Base-by-base conservation (phyloP, 1,140 invertebrate species). In the Solenopsis fugax region DNA sequence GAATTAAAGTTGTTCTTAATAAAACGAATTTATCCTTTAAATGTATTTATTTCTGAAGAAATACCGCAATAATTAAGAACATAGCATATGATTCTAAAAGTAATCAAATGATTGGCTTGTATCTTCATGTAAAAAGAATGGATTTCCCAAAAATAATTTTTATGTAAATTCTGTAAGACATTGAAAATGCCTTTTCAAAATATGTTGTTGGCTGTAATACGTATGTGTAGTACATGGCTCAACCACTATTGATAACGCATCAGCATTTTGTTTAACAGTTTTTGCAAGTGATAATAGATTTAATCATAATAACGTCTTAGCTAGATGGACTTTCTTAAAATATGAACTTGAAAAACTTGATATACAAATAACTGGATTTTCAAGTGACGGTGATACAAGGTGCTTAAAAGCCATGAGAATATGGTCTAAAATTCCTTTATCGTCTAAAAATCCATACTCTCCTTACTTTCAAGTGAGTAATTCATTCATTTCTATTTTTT, bases 1-100 rank as follows among this genome's bases (percentile, higher is more conserved):
- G 18, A 67, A 45, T 67, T 45, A 13, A 67, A 60, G 34, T 67
- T 67, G 21, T 45, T 67, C 37, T 41, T 67, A 21, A 67, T 9
- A 41, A 45, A 67, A 67, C 37, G n/a, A 21, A 67, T 41, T 41
- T 67, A 67, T 45, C 37, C 64, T 12, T 41, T 41, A 0, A 67
- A 45, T 7, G 37, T 67, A 21, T 67, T 67, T 67, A 67, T 21
- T 21, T 67, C 34, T n/a, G 34, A 67, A 67, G 64, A 67, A 34
- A 67, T 41, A 67, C 64, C 9, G 64, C 64, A 41, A 67, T 67
- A 41, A 67, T 67, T 67, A 45, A 45, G 34, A 45, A 41, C 16
- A 18, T 67, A 67, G 16, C 64, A 67, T 45, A 67, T 5, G 64
- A 67, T 67, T 67, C 64, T 45, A 67, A 67, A 67, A 67, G 64